phyloP scores from a whole-genome alignment of 2,888 invertebrate genomes.

The Notodromas monacha region DNA sequence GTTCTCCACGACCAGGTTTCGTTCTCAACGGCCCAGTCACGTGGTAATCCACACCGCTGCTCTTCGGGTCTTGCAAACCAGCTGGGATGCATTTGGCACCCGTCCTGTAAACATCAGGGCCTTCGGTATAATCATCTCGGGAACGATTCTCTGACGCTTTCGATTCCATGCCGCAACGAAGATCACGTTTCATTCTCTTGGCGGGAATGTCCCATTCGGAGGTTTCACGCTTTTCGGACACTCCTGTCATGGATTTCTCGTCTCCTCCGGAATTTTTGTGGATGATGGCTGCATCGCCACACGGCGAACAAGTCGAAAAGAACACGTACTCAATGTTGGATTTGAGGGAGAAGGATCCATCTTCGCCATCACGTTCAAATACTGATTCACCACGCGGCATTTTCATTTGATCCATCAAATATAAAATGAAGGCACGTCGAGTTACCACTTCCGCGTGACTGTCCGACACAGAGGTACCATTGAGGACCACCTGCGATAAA shows the following conservation, averaged over 20 bases:
- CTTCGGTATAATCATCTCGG: background rate
- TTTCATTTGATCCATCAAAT: slow-evolving; percentile 27
- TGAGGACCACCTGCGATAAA: slow-evolving; percentile 23
- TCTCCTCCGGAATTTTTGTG: too few relatives aligned
- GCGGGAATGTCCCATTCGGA: too few relatives aligned
- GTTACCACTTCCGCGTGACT: slow-evolving; percentile 71
- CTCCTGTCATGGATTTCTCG: too few relatives aligned
- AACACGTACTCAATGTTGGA: slow-evolving; percentile 35
- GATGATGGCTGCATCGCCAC: slow-evolving; percentile 66
- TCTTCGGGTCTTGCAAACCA: slow-evolving; percentile 14
- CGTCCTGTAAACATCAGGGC: slow-evolving; percentile 19
- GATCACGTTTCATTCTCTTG: background rate
- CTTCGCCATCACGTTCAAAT: too few relatives aligned
- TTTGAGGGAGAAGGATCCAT: slow-evolving; percentile 20
- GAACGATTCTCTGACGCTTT: background rate
- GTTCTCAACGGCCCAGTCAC: slow-evolving; percentile 33
- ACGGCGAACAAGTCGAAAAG: slow-evolving; percentile 55
- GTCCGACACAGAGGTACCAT: slow-evolving; percentile 44
- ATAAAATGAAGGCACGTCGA: slow-evolving; percentile 43
- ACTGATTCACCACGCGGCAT: too few relatives aligned
- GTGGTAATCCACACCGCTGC: slow-evolving; percentile 29
- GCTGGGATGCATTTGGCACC: slow-evolving; percentile 49
- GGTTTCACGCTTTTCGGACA: background rate
- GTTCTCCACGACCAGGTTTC: slow-evolving; percentile 66
- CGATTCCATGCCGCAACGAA: background rate